These are phyloP conservation scores for Pseudochaenichthys georgianus DNA, from an alignment of 2,797 vertebrate species.

Conservation along the genomic window DNA sequence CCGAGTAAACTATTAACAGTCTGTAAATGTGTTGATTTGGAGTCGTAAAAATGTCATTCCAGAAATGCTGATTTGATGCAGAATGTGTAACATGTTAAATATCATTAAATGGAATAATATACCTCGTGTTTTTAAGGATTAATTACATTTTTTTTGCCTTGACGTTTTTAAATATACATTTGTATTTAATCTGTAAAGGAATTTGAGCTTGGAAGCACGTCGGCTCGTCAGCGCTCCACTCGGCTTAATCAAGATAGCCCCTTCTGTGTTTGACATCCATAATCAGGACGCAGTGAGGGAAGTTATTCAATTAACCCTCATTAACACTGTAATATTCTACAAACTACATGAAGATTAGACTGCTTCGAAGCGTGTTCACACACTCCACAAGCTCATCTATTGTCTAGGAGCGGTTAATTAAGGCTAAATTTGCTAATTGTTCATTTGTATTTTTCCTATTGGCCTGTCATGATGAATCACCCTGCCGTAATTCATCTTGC, in stretches of 20 bases:
- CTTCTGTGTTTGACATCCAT: constrained; percentile 73
- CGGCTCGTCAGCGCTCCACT: constrained; percentile 36
- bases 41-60: neutral
- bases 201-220: constrained; percentile 38
- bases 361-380: constrained; percentile 71
- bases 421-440: constrained; percentile 82
- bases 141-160: neutral
- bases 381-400: constrained; percentile 73
- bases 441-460: constrained; percentile 84
- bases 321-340: constrained; percentile 79
- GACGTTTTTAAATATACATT: neutral
- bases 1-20: constrained; percentile 17
- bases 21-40: neutral
- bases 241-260: constrained; percentile 63
- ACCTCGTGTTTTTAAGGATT: neutral
- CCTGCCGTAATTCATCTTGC: constrained; percentile 72
- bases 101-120: neutral
- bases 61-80: neutral
- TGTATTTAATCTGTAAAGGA: constrained; percentile 35
- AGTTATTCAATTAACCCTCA: constrained; percentile 84
- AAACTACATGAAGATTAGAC: constrained; percentile 73
- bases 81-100: neutral
- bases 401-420: constrained; percentile 79
- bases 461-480: constrained; percentile 80
- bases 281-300: constrained; percentile 66